These are phyloP conservation scores for Montipora efflorescens DNA, from an alignment of 64 coral and sea anemone genomes.

Conservation along the genomic window DNA sequence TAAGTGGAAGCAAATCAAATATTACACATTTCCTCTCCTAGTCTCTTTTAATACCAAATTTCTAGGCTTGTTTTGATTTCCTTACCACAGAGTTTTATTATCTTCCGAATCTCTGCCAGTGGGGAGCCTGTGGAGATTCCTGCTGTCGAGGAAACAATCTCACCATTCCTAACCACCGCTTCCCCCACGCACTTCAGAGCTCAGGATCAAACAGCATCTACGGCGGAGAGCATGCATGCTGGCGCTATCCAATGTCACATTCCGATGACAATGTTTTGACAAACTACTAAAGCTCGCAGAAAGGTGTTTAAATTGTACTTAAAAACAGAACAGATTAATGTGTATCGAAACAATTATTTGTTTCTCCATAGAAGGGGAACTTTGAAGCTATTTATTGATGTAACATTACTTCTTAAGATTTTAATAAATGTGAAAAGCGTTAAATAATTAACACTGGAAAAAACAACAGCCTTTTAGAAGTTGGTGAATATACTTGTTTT, in stretches of 20 bases:
- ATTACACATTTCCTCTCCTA: no score
- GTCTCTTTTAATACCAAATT: no score
- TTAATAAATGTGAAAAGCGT: neutral
- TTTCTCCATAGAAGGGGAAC: neutral
- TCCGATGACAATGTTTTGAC: neutral
- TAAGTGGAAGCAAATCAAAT: no score
- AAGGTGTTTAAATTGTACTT: neutral
- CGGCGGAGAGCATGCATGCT: conserved; percentile 16
- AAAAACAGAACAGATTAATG: neutral
- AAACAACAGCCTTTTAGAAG: no score
- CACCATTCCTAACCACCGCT: neutral
- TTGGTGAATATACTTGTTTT: no score
- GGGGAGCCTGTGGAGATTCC: conserved; percentile 6
- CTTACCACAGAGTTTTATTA: conserved; percentile 13
- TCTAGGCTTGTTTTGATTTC: neutral
- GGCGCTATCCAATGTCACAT: conserved; percentile 1
- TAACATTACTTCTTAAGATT: neutral
- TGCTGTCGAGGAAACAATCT: neutral
- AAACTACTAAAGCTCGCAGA: conserved; percentile 3
- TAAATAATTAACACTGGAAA: no score
- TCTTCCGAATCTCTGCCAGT: neutral
- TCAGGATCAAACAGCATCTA: conserved; percentile 23
- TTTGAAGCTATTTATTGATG: conserved; percentile 36
- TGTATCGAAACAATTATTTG: neutral
- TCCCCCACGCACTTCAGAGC: conserved; percentile 11